Percentiles rank a stretch among this genome's conserved stretches.
Evolutionary conservation across 2,113 vertebrate species (phyloP).

Genomic region (Mirounga angustirostris): DNA sequence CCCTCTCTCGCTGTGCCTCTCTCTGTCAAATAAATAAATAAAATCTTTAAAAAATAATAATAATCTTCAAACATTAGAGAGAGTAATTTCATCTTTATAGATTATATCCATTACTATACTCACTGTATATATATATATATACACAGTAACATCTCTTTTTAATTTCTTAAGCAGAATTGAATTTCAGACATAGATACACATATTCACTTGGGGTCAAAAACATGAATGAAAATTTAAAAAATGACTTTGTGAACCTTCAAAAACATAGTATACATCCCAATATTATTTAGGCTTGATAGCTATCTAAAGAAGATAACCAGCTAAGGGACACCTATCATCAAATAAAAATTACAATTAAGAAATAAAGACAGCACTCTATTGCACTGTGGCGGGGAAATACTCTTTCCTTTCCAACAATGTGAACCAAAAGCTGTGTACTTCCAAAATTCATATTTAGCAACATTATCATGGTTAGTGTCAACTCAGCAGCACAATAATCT

Average conservation of each 20-base stretch:
- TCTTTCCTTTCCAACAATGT: neutral
- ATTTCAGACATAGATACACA: neutral
- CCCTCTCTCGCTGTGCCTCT: too few relatives aligned
- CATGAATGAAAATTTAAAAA: neutral
- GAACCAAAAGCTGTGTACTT: neutral
- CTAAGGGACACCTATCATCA: neutral
- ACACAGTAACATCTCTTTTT: neutral
- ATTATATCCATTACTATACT: neutral
- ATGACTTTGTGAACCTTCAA: neutral
- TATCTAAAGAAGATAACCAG: neutral
- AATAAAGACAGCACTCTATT: neutral
- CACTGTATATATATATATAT: neutral
- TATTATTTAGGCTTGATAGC: neutral
- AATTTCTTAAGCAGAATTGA: neutral
- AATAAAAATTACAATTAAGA: conserved; percentile 29
- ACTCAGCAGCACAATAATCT: conserved; percentile 27
- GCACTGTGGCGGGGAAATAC: neutral
- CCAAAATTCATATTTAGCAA: neutral
- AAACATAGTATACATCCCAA: neutral
- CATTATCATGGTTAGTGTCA: conserved; percentile 1
- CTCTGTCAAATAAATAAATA: too few relatives aligned
- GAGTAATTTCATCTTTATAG: neutral
- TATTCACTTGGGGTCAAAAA: neutral
- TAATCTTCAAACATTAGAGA: neutral
- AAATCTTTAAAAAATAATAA: neutral